These are phyloP conservation scores for Dendrocopos noguchii DNA, from an alignment of 2,113 vertebrate species.

Conservation along the genomic window DNA sequence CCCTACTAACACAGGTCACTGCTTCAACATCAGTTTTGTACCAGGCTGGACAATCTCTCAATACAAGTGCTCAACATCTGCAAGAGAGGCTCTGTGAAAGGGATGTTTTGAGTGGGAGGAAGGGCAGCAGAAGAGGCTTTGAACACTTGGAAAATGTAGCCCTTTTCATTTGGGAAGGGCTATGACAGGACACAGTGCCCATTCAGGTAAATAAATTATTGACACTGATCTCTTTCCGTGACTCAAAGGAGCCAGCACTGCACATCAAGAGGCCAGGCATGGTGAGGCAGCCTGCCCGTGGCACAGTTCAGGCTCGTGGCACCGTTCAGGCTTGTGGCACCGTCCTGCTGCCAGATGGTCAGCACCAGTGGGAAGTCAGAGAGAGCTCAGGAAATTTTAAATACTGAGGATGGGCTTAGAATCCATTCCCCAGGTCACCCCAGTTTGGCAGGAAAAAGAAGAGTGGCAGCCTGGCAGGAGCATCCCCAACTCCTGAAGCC, in stretches of 20 bases:
- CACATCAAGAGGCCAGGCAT: not conserved
- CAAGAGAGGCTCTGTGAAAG: not conserved
- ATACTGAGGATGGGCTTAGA: not conserved
- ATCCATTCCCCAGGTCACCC: not conserved
- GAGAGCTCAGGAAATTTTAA: not conserved
- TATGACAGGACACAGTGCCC: not conserved
- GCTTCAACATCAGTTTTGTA: not conserved
- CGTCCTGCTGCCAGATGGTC: not conserved
- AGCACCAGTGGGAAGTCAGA: fast-evolving
- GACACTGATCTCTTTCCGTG: conserved; percentile 29
- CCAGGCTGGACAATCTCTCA: not conserved
- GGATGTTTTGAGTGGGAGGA: not conserved
- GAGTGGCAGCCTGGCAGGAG: not conserved
- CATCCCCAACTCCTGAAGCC: not conserved
- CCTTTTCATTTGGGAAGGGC: not conserved
- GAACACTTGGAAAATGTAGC: not conserved
- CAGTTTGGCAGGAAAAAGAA: not conserved
- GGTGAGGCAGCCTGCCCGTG: not conserved
- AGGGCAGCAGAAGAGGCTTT: not conserved
- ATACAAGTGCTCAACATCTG: fast-evolving
- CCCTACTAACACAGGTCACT: not conserved
- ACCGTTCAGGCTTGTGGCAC: not conserved
- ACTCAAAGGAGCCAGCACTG: conserved; percentile 25
- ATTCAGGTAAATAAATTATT: conserved; percentile 51
- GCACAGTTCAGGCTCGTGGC: not conserved